Conservation (phyloP, 2,113 vertebrate genomes). For the Struthidea cinerea region DNA sequence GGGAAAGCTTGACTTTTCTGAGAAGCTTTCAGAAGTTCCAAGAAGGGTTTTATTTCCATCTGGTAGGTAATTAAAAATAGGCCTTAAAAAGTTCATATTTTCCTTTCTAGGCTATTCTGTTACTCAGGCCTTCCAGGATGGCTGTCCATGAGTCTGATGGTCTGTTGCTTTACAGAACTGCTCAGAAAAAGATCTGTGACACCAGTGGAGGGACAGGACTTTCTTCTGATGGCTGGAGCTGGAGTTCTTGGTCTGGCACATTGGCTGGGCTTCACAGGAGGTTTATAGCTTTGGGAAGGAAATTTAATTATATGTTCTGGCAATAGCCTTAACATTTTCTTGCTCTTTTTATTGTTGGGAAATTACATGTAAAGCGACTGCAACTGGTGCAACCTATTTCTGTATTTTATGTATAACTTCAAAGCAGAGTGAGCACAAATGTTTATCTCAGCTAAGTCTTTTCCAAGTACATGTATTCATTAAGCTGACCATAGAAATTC, state of each 20-base stretch:
- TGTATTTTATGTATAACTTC: neutral
- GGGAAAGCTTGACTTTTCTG: neutral
- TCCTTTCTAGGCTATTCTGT: neutral
- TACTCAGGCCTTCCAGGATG: neutral
- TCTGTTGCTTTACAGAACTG: neutral
- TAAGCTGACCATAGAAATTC: neutral
- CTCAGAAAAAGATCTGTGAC: neutral
- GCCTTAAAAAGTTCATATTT: neutral
- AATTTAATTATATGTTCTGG: neutral
- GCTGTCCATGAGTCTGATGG: neutral
- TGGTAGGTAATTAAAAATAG: neutral
- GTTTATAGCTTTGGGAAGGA: neutral
- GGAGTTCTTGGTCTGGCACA: neutral
- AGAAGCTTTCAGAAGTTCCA: neutral
- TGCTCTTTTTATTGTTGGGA: neutral
- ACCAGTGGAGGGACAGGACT: neutral
- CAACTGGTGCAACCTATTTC: neutral
- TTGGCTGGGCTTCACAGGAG: neutral
- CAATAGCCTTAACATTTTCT: neutral
- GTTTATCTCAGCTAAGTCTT: neutral
- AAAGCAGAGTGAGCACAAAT: neutral
- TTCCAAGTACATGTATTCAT: neutral
- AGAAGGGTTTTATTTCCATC: neutral
- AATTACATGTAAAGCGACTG: neutral
- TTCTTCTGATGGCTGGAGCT: neutral